Percentiles rank a stretch among this genome's conserved stretches.
Conservation (phyloP, 2,888 invertebrate genomes). For the Diloba caeruleocephala region DNA sequence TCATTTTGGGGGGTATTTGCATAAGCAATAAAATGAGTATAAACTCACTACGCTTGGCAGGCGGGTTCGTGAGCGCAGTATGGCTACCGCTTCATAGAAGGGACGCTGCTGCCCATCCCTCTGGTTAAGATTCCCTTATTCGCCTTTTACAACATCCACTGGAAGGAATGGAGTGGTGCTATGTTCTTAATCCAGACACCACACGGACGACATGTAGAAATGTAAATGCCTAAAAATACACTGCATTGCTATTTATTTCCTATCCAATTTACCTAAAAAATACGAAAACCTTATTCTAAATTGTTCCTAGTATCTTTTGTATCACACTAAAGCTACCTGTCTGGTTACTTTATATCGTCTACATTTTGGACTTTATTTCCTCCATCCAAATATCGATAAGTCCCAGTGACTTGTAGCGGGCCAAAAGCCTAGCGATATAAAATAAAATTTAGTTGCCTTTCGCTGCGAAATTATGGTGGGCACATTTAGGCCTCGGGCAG, state of each 20-base stretch:
- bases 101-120: no score
- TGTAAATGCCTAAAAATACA: no score
- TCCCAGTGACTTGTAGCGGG: constrained; percentile 15
- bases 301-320: background rate
- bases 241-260: background rate
- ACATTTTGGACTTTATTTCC: background rate
- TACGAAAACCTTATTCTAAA: background rate
- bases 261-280: background rate
- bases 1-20: no score
- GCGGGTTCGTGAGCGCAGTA: no score
- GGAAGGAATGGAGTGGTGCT: no score
- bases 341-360: background rate
- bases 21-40: no score
- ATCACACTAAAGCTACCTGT: background rate
- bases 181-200: no score
- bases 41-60: no score
- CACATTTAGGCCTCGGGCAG: background rate
- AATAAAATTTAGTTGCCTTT: constrained; percentile 3
- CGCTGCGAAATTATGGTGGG: constrained; percentile 3
- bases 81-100: no score
- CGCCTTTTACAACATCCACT: no score
- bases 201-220: no score
- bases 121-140: no score
- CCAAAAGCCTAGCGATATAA: constrained; percentile 10
- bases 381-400: constrained; percentile 18